Evolutionary conservation across 2,888 invertebrate genomes (phyloP), one percentile per base, ranked within the genome.

Genomic region (Iselma pallidipennis): DNA sequence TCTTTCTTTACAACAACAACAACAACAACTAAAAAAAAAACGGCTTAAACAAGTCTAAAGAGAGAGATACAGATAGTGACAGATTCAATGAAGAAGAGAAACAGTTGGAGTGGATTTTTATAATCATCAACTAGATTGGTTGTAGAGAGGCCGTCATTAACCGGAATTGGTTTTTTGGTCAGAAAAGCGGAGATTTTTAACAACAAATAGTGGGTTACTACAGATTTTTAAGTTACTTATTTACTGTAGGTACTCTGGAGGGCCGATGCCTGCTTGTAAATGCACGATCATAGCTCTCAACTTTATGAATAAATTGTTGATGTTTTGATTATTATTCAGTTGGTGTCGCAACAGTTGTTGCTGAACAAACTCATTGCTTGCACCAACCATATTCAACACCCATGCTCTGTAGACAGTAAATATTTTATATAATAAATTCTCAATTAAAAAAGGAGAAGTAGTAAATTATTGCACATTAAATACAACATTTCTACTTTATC

Each of bases 271-370:
- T 56, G 56, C 55, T 55, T 51, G 23, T 31, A 33, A 49, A 57
- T 56, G 56, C 61, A 61, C 51, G 33, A 33, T 42, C 37, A 51
- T 60, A 42, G 45, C 58, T 53, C 49, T n/a, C n/a, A 37, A 42
- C 31, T 51, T 57, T 57, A 57, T 61, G 61, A 52, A 61, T 61
- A 61, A 61, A 61, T 61, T 52, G 57, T 61, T 26, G 51, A 42
- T 33, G 42, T 56, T 61, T 61, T 59, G 49, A n/a, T 37, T 37
- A 37, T 37, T 61, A 61, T 61, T 56, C 61, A 56, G 25, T 49
- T 37, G 26, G 42, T 61, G 57, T 49, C 61, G 57, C 61, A 57
- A 61, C 50, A 19, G 33, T 50, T 16, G 54, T 50, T 52, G 57
- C 56, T 57, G 50, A 19, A 50, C 50, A 50, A 61, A 61, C 52